phyloP scores from a whole-genome alignment of 2,113 vertebrate species.

The Pterocles orientalis region DNA sequence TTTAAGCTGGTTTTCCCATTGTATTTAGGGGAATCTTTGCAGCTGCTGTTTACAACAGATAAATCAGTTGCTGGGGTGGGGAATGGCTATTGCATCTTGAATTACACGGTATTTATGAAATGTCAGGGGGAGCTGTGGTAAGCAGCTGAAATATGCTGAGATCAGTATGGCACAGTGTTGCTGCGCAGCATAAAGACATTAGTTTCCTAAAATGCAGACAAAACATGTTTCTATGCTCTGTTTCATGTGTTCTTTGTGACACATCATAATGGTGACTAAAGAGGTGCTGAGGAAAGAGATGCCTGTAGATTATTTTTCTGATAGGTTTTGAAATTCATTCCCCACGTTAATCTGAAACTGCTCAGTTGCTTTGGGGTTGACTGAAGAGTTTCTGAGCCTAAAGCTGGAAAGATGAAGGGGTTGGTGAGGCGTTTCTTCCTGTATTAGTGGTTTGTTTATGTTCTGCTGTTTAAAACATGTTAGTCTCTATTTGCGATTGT shows the following conservation, averaged over 20 bases:
- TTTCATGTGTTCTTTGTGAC: neutral
- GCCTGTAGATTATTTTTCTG: neutral
- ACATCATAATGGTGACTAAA: neutral
- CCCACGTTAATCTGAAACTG: neutral
- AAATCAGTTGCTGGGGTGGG: neutral
- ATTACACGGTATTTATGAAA: slow-evolving; percentile 14
- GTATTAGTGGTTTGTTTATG: neutral
- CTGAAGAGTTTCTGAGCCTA: neutral
- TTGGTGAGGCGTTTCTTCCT: neutral
- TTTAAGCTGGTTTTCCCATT: neutral
- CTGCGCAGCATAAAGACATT: neutral
- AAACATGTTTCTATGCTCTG: neutral
- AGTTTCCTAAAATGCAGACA: neutral
- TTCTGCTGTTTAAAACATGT: neutral
- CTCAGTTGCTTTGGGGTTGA: neutral
- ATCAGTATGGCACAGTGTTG: neutral
- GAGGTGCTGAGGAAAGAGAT: neutral
- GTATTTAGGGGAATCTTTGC: neutral
- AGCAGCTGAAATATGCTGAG: slow-evolving; percentile 10
- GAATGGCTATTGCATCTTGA: slow-evolving; percentile 19
- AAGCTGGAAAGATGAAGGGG: neutral
- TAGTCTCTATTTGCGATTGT: neutral
- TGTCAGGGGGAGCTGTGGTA: neutral
- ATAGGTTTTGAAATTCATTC: neutral
- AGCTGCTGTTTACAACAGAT: neutral